Evolutionary conservation across 2,113 vertebrate species (phyloP), one percentile per base, ranked within the genome.

Genomic region (Sprattus sprattus): DNA sequence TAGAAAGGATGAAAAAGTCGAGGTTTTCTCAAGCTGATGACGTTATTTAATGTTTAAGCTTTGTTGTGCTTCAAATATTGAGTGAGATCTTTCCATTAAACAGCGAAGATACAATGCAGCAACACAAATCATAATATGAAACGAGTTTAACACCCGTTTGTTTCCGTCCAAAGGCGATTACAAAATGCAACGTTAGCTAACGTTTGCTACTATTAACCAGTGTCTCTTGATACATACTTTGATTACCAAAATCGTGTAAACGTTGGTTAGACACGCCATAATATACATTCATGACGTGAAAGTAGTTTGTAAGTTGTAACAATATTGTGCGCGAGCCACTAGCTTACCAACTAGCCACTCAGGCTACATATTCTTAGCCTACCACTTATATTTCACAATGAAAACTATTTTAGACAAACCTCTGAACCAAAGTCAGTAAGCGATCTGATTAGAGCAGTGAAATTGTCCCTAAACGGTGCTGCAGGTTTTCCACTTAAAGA

Each of bases 371-470:
- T 9, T 49, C 47, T 11, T 22, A 60, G 54, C 18, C 18, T 60
- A 22, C 32, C 9, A 11, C 71, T 92, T 90, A 92, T 91, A 92
- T 88, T 90, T 90, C 91, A 93, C 91, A 92, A 92, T 86, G 64
- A 82, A 54, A 85, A 87, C 85, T 82, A 20, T 78, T 44, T 81
- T 45, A 9, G 52, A 95, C 95, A 82, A 91, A 96, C 95, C 95
- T 96, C 91, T 86, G 88, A 85, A 6, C 93, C 89, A 82, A 96
- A 93, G 39, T 92, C 89, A 84, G 89, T 85, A 0, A 95, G 49
- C 32, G 90, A 90, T 78, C 75, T 90, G 83, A 95, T 83, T 5
- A 95, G 84, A 47, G 13, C 86, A 49, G 83, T 86, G 80, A 94
- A 3, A 81, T 92, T 94, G 44, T 93, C 89, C 45, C 83, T 87